phyloP scores from a whole-genome alignment of 2,113 vertebrate genomes.

The Blennius ocellaris region DNA sequence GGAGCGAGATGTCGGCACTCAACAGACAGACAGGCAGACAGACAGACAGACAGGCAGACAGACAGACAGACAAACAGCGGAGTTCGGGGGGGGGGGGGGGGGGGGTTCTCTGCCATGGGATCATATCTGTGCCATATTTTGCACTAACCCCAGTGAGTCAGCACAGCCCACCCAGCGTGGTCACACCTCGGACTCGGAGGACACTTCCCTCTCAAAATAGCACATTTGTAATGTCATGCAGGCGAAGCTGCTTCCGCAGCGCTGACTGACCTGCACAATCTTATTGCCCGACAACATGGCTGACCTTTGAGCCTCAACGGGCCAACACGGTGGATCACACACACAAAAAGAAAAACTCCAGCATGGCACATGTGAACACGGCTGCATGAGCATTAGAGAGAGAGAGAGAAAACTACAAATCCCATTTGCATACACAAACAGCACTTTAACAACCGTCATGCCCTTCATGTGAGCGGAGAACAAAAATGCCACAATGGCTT shows the following conservation, averaged over 20 bases:
- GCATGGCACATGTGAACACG: conserved; percentile 20
- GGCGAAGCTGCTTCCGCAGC: conserved; percentile 34
- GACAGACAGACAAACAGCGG: neutral
- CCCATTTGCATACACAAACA: neutral
- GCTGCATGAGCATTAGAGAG: neutral
- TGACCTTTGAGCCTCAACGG: conserved; percentile 76
- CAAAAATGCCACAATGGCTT: conserved; percentile 59
- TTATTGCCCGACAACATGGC: conserved; percentile 71
- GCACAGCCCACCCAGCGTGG: conserved; percentile 58
- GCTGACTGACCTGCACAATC: conserved; percentile 70
- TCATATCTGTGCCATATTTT: conserved; percentile 68
- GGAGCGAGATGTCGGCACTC: conserved; percentile 34
- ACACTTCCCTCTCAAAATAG: conserved; percentile 71
- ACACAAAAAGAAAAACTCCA: neutral
- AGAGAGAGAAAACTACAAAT: conserved; percentile 14
- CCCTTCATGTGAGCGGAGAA: conserved; percentile 45
- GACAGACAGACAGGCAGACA: conserved; percentile 18
- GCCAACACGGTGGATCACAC: conserved; percentile 45
- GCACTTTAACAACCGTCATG: conserved; percentile 24
- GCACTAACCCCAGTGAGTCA: conserved; percentile 71
- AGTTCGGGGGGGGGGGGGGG: conserved; percentile 1
- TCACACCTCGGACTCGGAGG: conserved; percentile 78
- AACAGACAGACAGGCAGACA: too few relatives aligned
- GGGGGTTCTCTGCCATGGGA: conserved; percentile 52
- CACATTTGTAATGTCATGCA: conserved; percentile 77